Base-by-base conservation (phyloP, 2,113 vertebrate genomes). In the Podocnemis expansa region DNA sequence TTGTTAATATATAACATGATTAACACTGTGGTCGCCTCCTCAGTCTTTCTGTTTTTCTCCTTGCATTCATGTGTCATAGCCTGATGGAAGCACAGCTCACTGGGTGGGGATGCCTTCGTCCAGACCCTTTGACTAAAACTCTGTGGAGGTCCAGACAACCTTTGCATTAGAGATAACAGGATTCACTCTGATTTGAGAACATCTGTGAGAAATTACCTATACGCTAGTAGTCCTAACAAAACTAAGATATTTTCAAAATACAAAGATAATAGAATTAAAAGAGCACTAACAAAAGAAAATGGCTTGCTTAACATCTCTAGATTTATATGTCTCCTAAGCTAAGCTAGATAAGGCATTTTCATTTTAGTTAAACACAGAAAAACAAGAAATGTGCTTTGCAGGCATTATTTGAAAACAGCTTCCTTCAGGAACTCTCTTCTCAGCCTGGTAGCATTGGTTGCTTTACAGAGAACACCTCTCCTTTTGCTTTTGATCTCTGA, bases 61-160 rank as follows among this genome's bases (percentile, higher is more conserved):
- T 25, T 31, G 2, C 1, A 63, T 3, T 29, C 52, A 11, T 24
- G 55, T 0, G 0, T 4, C 1, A 1, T 4, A 8, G 8, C 47
- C 0, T 0, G 4, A 21, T 78, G 45, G 54, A 5, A 1, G 6
- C 1, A 5, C 43, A 75, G 14, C 24, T 13, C 0, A 0, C 21
- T 76, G 76, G 4, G 70, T 38, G 0, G 1, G 80, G 49, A 78
- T 43, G 6, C 25, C 80, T 41, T 1, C 0, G n/a, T 2, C 1
- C 1, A 73, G 21, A 27, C 22, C 70, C 60, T 2, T 0, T 8
- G 24, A 73, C 70, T 24, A 41, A 73, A 24, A 41, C 38, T 73
- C 25, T 2, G 22, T 70, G 0, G 0, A 56, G 29, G 38, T 73
- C 38, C 38, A 73, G 70, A 43, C 19, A 73, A 21, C 3, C 19